Evolutionary conservation across 2,113 vertebrate species (phyloP).

Genomic region (Neotoma lepida): DNA sequence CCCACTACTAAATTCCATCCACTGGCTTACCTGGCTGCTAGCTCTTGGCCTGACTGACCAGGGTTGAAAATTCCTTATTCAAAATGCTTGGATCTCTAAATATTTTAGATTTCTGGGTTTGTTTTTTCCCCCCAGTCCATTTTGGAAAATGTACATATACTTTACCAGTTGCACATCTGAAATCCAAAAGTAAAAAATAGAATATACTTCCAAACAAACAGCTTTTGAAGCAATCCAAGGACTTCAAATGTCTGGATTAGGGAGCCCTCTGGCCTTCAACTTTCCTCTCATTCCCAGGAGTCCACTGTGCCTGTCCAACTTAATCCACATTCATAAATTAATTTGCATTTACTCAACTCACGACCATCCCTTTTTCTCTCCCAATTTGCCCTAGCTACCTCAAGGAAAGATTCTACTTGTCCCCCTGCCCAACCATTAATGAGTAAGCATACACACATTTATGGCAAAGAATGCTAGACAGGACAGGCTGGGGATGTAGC

Average conservation of each 20-base stretch:
- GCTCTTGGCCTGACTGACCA: background rate
- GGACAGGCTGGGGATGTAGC: background rate
- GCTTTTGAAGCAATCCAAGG: background rate
- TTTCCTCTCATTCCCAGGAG: background rate
- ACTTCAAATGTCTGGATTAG: background rate
- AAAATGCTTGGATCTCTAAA: background rate
- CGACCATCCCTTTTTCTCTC: background rate
- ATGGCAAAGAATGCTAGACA: background rate
- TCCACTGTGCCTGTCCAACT: background rate
- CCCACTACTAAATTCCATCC: background rate
- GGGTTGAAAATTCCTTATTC: background rate
- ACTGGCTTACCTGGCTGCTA: background rate
- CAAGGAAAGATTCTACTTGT: background rate
- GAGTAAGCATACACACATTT: background rate
- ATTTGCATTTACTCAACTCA: background rate
- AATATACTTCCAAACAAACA: background rate
- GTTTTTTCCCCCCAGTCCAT: no score
- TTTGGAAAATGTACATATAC: background rate
- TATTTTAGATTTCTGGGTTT: background rate
- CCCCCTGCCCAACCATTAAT: background rate
- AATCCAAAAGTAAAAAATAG: background rate
- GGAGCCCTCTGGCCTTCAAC: background rate
- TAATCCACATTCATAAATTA: background rate
- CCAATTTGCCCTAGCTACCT: background rate
- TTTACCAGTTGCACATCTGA: background rate